Conservation (phyloP, 2,113 vertebrate species). For the Dolichallabes microphthalmus region DNA sequence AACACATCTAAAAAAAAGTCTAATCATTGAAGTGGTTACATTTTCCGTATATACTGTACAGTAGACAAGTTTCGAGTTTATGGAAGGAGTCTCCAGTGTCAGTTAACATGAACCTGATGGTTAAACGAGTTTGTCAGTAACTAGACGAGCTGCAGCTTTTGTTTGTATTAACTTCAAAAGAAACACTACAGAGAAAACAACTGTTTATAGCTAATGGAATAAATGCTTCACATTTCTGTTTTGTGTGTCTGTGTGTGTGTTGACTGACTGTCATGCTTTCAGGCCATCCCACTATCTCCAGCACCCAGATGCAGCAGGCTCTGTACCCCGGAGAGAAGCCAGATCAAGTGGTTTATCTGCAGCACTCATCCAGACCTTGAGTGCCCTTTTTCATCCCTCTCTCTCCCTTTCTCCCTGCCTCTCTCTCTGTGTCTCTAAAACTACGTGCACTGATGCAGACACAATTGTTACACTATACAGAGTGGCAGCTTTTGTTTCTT, state of each 20-base stretch:
- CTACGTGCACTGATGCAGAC: too few species aligned
- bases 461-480: too few species aligned
- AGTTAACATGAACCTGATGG: too few species aligned
- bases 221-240: neutral
- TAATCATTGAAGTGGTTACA: too few species aligned
- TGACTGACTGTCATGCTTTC: slow-evolving; percentile 48
- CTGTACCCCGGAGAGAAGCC: slow-evolving; percentile 95
- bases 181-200: too few species aligned
- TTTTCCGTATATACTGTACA: too few species aligned
- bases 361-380: slow-evolving; percentile 95
- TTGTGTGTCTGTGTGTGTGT: slow-evolving; percentile 13
- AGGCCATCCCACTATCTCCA: slow-evolving; percentile 98
- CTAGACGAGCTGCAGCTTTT: too few species aligned
- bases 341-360: slow-evolving; percentile 98
- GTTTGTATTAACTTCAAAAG: neutral
- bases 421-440: neutral
- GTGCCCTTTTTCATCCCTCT: slow-evolving; percentile 58
- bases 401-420: neutral
- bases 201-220: too few species aligned
- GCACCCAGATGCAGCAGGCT: slow-evolving; percentile 96
- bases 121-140: too few species aligned
- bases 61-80: too few species aligned
- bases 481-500: too few species aligned
- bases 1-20: too few species aligned
- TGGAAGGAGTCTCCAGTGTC: neutral